Percentiles rank a stretch among this genome's conserved stretches.
Evolutionary conservation across 1,140 invertebrate genomes (phyloP).

Genomic region (Papilio glaucus): DNA sequence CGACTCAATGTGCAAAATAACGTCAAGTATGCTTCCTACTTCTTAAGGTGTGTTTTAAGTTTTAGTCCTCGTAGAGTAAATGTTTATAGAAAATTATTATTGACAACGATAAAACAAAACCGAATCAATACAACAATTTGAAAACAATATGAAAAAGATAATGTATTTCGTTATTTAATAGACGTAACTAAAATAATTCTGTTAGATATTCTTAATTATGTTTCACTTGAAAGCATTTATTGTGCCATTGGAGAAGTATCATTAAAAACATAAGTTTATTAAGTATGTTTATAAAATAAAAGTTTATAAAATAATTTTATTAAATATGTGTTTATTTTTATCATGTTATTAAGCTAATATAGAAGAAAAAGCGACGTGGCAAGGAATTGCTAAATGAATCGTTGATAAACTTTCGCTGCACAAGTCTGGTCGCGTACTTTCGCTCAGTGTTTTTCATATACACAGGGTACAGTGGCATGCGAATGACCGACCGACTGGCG

Average conservation of each 20-base stretch:
- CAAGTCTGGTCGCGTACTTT: constrained; percentile 64
- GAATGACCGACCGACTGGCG: constrained; percentile 43
- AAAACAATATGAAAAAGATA: too few relatives aligned
- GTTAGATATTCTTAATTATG: too few relatives aligned
- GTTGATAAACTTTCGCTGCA: constrained; percentile 71
- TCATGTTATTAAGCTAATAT: too few relatives aligned
- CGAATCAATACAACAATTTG: not conserved
- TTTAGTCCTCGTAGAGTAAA: not conserved
- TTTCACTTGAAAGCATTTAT: too few relatives aligned
- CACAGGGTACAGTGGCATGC: constrained; percentile 38
- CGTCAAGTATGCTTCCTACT: not conserved
- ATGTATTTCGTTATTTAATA: too few relatives aligned
- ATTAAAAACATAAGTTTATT: too few relatives aligned
- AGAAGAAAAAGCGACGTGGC: constrained; percentile 43
- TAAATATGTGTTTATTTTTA: too few relatives aligned
- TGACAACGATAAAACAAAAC: not conserved
- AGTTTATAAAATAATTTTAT: too few relatives aligned
- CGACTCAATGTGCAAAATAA: constrained; percentile 2
- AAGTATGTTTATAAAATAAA: too few relatives aligned
- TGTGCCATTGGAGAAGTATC: too few relatives aligned
- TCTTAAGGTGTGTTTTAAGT: constrained; percentile 1
- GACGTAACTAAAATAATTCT: too few relatives aligned
- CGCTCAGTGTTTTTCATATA: constrained; percentile 56
- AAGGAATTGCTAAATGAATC: constrained; percentile 38
- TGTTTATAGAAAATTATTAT: not conserved